Conservation (phyloP, 2,113 vertebrate species). For the Cygnus buccinator region DNA sequence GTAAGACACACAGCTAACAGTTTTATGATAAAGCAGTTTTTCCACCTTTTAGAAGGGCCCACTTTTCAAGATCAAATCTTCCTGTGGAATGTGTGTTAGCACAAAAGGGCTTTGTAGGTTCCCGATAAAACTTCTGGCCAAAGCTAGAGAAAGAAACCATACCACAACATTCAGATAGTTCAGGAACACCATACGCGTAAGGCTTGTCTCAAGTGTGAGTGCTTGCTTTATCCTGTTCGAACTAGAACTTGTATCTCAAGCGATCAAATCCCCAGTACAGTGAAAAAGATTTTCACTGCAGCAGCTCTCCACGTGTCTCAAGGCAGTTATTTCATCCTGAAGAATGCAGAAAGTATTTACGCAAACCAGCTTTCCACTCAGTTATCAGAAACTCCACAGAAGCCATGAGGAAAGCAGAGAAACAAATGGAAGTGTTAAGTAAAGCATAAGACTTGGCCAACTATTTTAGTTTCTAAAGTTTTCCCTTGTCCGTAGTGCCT, state of each 20-base stretch:
- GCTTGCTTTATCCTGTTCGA: not conserved
- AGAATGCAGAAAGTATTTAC: conserved; percentile 52
- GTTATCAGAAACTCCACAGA: not conserved
- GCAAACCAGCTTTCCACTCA: conserved; percentile 6
- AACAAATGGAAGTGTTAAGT: not conserved
- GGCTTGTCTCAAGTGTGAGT: not conserved
- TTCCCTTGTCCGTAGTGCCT: not conserved
- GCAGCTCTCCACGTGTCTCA: not conserved
- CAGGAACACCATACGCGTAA: not conserved
- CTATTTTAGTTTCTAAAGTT: not conserved
- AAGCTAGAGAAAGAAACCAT: not conserved
- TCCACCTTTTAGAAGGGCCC: not conserved
- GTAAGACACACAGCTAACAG: not conserved
- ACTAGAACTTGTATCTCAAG: not conserved
- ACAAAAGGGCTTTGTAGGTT: not conserved
- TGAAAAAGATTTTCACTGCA: not conserved
- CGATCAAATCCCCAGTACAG: not conserved
- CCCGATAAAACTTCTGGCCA: not conserved
- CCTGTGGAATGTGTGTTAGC: not conserved
- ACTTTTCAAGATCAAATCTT: not conserved
- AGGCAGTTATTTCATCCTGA: conserved; percentile 6
- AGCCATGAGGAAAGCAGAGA: not conserved
- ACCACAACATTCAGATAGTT: not conserved
- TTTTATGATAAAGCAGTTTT: conserved; percentile 16
- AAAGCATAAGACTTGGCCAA: not conserved